Base-by-base conservation (phyloP, 2,888 invertebrate species). In the Pteria penguin region DNA sequence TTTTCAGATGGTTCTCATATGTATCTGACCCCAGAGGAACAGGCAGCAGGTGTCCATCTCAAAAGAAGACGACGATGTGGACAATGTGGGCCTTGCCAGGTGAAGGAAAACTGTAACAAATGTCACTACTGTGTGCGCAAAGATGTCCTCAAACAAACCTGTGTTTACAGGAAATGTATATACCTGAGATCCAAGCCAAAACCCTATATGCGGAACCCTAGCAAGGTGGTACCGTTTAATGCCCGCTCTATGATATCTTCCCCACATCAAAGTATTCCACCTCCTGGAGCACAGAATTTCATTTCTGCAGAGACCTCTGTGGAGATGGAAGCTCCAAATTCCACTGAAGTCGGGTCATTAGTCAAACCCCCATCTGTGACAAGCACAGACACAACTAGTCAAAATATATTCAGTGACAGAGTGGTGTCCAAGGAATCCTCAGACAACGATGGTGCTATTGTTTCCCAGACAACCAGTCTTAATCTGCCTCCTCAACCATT, bases 81-180 rank as follows among this genome's bases (percentile, higher is more conserved):
- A 2, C 87, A 88, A 74, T 89, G 89, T 76, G 88, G 87, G 2
- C 89, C 89, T 1, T 89, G 89, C 79, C 87, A 89, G 75, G 87
- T 89, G 60, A 89, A 89, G 63, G 87, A 88, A 66, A 88, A 89
- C 67, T 89, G 89, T 75, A 86, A 85, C 81, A 87, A 88, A 73
- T 89, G 89, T 78, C 87, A 87, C 72, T 87, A 87, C 79, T 89
- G 89, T 77, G 62, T 88, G 62, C 78, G 88, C 33, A 86, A 86
- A 71, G 87, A 88, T 72, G 87, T 89, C 0, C 78, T 89, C 8
- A 89, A 89, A 75, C 89, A 89, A 76, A 87, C 88, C 4, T 89
- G 89, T 76, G 86, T 89, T 55, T 88, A 89, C 79, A 75, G 89
- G 14, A 89, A 89, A 75, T 89, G 89, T 83, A 81, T 89, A 26